Percentiles rank a stretch among this genome's conserved stretches.
These are phyloP conservation scores for Platypus cylindrus DNA, from an alignment of 2,888 invertebrate genomes.

Conservation along the genomic window DNA sequence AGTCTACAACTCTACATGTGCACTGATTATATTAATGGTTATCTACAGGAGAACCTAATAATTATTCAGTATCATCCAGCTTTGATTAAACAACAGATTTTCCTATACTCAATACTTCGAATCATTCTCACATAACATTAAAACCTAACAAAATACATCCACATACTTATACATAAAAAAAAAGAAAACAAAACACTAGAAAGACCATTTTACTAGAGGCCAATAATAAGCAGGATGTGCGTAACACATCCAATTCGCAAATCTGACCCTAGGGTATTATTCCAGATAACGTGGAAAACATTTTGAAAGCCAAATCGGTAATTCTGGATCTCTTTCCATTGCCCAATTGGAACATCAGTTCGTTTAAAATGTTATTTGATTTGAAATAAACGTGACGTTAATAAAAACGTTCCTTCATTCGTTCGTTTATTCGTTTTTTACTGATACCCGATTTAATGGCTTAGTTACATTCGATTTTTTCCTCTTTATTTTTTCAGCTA, in stretches of 20 bases:
- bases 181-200: no score
- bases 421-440: no score
- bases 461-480: no score
- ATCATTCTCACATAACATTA: background rate
- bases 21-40: no score
- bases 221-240: slow-evolving; percentile 25
- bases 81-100: no score
- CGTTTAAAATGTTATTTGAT: slow-evolving; percentile 26
- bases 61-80: no score
- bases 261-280: slow-evolving; percentile 35
- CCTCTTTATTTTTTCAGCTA: no score
- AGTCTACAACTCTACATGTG: no score
- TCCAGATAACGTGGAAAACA: slow-evolving; percentile 35
- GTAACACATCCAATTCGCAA: slow-evolving; percentile 20
- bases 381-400: slow-evolving; percentile 10
- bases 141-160: background rate
- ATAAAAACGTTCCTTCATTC: slow-evolving; percentile 4
- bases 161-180: no score
- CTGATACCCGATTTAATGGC: no score
- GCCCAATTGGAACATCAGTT: slow-evolving; percentile 31
- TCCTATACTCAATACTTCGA: no score
- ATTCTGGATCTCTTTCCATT: slow-evolving; percentile 29
- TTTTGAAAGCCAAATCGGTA: slow-evolving; percentile 36
- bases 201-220: background rate
- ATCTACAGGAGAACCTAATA: no score